A percentile compares a stretch with the other conserved stretches of the same genome.
phyloP scores from a whole-genome alignment of 1,140 invertebrate species.

The Trinorchestia longiramus region DNA sequence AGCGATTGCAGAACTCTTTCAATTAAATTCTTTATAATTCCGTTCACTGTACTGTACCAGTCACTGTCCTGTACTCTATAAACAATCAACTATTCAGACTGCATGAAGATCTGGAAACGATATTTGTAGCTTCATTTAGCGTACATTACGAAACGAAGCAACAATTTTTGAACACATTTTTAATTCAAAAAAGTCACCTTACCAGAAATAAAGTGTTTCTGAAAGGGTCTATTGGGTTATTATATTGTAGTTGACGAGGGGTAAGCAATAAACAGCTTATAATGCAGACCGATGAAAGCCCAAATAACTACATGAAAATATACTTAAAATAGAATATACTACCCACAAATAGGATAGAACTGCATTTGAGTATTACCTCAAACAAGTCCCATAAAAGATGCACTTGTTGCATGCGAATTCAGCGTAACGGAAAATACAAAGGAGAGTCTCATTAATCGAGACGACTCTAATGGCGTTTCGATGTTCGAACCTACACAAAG shows the following conservation, averaged over 20 bases:
- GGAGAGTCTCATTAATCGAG: neutral
- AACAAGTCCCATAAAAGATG: neutral
- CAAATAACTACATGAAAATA: neutral
- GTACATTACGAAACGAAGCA: too few relatives aligned
- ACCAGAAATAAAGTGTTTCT: too few relatives aligned
- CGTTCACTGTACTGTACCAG: neutral
- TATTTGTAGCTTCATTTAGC: neutral
- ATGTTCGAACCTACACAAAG: slow-evolving; percentile 7
- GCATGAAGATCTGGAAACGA: neutral
- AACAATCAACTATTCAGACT: too few relatives aligned
- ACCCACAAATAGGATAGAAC: neutral
- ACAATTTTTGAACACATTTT: too few relatives aligned
- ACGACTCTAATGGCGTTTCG: neutral
- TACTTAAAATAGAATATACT: neutral
- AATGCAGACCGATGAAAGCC: neutral
- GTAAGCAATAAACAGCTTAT: too few relatives aligned
- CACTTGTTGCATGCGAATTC: neutral
- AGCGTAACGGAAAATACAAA: neutral
- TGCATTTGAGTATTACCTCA: neutral
- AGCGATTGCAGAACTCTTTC: neutral
- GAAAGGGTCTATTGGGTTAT: too few relatives aligned
- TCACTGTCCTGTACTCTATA: too few relatives aligned
- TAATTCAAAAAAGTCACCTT: too few relatives aligned
- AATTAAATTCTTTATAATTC: neutral
- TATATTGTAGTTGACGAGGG: too few relatives aligned